A percentile compares a stretch with the other conserved stretches of the same genome.
Conservation (phyloP, 2,113 vertebrate genomes). For the Bostrychus sinensis region DNA sequence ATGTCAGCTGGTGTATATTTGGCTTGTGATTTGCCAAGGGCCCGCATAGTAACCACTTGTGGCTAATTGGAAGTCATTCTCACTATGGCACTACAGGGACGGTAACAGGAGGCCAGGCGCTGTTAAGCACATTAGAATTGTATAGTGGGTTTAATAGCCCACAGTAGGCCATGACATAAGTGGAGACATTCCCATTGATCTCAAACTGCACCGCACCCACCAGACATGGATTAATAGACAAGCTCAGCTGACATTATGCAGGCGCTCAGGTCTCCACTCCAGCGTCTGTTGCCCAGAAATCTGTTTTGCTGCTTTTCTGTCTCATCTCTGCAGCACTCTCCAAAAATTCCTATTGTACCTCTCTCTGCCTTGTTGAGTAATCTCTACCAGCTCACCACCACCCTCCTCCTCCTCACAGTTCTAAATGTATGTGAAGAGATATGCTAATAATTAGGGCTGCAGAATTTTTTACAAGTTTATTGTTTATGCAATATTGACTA, state of each 20-base stretch:
- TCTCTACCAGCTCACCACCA: slow-evolving; percentile 12
- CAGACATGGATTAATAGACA: slow-evolving; percentile 54
- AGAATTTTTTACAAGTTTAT: no score
- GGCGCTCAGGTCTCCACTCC: slow-evolving; percentile 37
- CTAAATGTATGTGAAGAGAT: slow-evolving; percentile 24
- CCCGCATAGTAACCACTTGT: slow-evolving; percentile 10
- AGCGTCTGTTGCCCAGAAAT: slow-evolving; percentile 36
- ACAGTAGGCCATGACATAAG: slow-evolving; percentile 38
- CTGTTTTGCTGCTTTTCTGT: slow-evolving; percentile 18
- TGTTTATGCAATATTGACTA: no score
- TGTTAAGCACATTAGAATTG: slow-evolving; percentile 40
- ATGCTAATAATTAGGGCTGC: no score
- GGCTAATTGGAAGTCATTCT: slow-evolving; percentile 39
- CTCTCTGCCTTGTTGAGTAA: slow-evolving; percentile 6
- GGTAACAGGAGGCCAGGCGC: slow-evolving; percentile 38
- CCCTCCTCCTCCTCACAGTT: slow-evolving; percentile 21
- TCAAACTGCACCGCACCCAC: slow-evolving; percentile 39
- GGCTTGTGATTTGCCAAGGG: slow-evolving; percentile 13
- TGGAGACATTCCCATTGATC: slow-evolving; percentile 32
- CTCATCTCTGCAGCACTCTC: slow-evolving; percentile 23
- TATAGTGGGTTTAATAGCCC: slow-evolving; percentile 47
- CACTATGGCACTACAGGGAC: slow-evolving; percentile 16
- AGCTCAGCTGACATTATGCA: slow-evolving; percentile 44
- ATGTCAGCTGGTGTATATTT: slow-evolving; percentile 35
- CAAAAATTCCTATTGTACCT: slow-evolving; percentile 3